Percentiles rank a stretch among this genome's conserved stretches.
phyloP scores from a whole-genome alignment of 2,888 invertebrate genomes.

The Lochmaea capreae region DNA sequence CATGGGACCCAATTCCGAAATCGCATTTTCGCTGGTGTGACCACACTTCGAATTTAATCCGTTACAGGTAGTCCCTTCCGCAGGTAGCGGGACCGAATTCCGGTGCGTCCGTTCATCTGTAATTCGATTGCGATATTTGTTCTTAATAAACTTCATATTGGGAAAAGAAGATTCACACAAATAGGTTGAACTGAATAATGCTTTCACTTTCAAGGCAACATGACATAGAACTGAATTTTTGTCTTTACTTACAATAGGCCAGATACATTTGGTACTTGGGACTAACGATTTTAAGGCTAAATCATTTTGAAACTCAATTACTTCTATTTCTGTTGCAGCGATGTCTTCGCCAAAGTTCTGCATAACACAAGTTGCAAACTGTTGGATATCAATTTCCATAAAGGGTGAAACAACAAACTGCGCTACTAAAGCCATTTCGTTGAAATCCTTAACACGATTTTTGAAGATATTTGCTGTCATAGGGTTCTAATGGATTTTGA shows the following conservation, averaged over 20 bases:
- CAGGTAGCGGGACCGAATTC: no score
- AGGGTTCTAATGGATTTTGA: conserved; percentile 13
- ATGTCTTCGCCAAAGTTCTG: conserved; percentile 6
- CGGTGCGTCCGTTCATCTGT: conserved; percentile 21
- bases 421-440: no score
- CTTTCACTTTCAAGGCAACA: conserved; percentile 15
- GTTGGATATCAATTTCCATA: no score
- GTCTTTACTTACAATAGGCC: not conserved
- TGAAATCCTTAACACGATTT: not conserved
- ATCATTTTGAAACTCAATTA: conserved; percentile 1
- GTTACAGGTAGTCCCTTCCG: no score
- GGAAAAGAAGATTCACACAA: conserved; percentile 17
- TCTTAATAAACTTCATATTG: conserved; percentile 15
- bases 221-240: conserved; percentile 6
- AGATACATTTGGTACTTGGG: no score
- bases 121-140: conserved; percentile 16
- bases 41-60: no score
- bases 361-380: conserved; percentile 1
- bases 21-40: no score
- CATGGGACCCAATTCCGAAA: no score
- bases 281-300: conserved; percentile 9
- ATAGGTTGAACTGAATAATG: no score
- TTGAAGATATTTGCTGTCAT: conserved; percentile 13
- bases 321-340: no score
- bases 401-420: no score